Conservation (phyloP, 2,113 vertebrate species). For the Erythrolamprus reginae region DNA sequence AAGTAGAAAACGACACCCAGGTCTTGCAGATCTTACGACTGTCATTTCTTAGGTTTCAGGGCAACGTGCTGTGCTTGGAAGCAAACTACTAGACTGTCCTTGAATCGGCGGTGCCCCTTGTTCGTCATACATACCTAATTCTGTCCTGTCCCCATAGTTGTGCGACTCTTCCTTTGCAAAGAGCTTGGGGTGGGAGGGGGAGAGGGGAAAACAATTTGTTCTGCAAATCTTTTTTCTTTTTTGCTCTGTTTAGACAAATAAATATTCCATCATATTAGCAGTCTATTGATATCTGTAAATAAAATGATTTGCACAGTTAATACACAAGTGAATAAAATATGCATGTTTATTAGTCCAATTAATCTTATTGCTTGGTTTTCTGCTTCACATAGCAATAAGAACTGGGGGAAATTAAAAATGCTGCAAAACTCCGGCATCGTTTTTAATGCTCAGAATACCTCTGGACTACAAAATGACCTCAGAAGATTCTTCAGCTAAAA, state of each 20-base stretch:
- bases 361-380: neutral
- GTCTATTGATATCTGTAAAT: neutral
- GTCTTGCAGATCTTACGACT: neutral
- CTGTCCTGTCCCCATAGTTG: neutral
- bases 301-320: neutral
- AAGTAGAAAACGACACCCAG: neutral
- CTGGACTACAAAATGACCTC: neutral
- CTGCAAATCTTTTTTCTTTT: neutral
- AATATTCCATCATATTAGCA: neutral
- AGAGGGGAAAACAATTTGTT: rapidly evolving
- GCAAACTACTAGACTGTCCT: neutral
- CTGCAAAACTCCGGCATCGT: neutral
- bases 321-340: neutral
- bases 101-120: neutral
- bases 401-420: neutral
- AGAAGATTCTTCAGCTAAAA: neutral
- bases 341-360: neutral
- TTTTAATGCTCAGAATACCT: neutral
- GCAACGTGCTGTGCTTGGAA: neutral
- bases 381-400: neutral
- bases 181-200: neutral
- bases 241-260: neutral
- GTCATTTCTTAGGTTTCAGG: neutral
- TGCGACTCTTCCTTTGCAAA: neutral
- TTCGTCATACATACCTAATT: neutral